phyloP scores from a whole-genome alignment of 1,140 invertebrate genomes.

The Trachelipus rathkii region DNA sequence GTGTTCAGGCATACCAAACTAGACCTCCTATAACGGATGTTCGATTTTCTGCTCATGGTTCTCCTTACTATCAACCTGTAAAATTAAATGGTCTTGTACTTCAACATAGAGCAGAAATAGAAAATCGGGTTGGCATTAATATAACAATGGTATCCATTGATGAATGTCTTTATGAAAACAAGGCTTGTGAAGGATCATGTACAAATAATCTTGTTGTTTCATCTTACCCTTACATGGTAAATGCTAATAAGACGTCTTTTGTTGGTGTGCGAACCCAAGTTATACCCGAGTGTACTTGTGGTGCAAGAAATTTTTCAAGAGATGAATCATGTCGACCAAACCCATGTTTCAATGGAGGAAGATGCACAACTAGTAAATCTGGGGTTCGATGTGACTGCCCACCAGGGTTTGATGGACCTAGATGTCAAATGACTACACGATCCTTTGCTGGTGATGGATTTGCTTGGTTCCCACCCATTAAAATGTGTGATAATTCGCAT shows the following conservation, averaged over 20 bases:
- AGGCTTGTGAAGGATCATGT: slow-evolving; percentile 92
- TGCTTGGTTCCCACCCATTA: slow-evolving; percentile 92
- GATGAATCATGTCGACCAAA: slow-evolving; percentile 81
- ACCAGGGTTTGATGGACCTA: slow-evolving; percentile 82
- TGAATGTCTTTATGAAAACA: slow-evolving; percentile 91
- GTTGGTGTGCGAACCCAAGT: slow-evolving; percentile 82
- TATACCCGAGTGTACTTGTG: slow-evolving; percentile 83
- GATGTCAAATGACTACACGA: slow-evolving; percentile 91
- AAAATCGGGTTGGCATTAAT: slow-evolving; percentile 85
- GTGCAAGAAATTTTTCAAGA: slow-evolving; percentile 82
- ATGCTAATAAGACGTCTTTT: slow-evolving; percentile 90
- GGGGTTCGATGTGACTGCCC: slow-evolving; percentile 75
- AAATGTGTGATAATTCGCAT: slow-evolving; percentile 93
- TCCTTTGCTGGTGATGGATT: slow-evolving; percentile 88
- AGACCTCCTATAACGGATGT: slow-evolving; percentile 87
- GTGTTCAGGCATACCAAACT: slow-evolving; percentile 78
- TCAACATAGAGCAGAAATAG: slow-evolving; percentile 76
- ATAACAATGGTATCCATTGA: slow-evolving; percentile 97
- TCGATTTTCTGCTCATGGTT: slow-evolving; percentile 89
- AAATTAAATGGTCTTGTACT: slow-evolving; percentile 87
- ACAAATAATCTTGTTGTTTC: slow-evolving; percentile 86
- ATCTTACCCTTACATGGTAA: slow-evolving; percentile 86
- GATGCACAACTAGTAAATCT: slow-evolving; percentile 73
- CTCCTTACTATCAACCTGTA: slow-evolving; percentile 91
- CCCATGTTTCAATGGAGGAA: slow-evolving; percentile 90